Base-by-base conservation (phyloP, 2,888 invertebrate genomes). In the Spodoptera littoralis region DNA sequence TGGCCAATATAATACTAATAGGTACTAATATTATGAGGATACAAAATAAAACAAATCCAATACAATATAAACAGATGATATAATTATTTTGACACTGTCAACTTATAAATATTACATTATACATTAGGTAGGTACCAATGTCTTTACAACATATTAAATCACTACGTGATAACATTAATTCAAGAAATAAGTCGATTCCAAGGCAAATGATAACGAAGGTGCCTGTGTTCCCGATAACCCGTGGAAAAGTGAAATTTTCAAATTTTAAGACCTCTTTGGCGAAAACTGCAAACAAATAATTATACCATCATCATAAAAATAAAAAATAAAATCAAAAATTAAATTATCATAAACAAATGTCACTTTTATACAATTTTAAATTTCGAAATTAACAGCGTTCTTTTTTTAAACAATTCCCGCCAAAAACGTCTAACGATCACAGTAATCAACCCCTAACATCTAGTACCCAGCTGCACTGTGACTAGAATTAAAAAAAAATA, bases 1-100 rank as follows among this genome's bases (percentile, higher is more conserved):
- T 18, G 18, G 18, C 18, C 18, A 18, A 18, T 18, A 18, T 18
- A 1, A 1, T 18, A 18, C 18, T 18, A 18, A 18, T 18, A 18
- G 18, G 18, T 18, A 1, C 18, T 18, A 18, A 18, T 18, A 18
- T 18, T 18, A 18, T 18, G 2, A 18, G 18, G 8, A 9, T 0
- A 4, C 13, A 6, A 84, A 92, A 89, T 88, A 85, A 92, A 92
- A 92, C 83, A 76, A 76, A 61, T 3, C 24, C 36, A 6, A 12
- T 65, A 83, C 83, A 87, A 85, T 91, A 91, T 88, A 92, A 93
- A 93, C 91, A 90, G 91, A 90, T 89, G 73, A 88, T 93, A 92
- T 92, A 90, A 88, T 92, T 90, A 91, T 89, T 90, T 93, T 92
- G 92, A 94, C 93, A 93, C 90, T 81, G 93, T 92, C 93, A 93